Base-by-base conservation (phyloP, 37 sponge, comb jelly and placozoan species). In the Diacarnus erythraeanus region DNA sequence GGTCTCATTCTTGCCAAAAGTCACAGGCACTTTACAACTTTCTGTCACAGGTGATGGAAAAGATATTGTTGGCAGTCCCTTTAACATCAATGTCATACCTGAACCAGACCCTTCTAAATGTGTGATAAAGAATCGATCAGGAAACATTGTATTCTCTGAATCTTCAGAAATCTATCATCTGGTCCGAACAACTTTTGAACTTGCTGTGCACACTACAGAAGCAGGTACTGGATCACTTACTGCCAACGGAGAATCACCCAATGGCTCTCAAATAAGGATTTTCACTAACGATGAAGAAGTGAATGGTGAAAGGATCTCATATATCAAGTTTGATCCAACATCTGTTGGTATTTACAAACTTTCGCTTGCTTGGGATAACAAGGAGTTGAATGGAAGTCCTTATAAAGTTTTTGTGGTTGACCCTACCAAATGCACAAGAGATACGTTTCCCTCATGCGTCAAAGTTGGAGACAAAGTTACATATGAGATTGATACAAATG, bases 51-150 rank as follows among this genome's bases (percentile, higher is more conserved):
- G 65, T 12, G 85, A 89, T 42, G 80, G 80, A 51, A 79, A 69
- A 42, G 77, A 58, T 4, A 74, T 93, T 12, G 21, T 54, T 21
- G 91, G 86, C 39, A 82, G 83, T 76, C 94, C 94, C 3, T 84
- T 90, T 70, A 78, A 66, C 57, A 80, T 93, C 38, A 10, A 38
- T 15, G 78, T 86, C 27, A 77, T 66, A 25, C 84, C 87, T 21
- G 88, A 76, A 23, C 92, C 95, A 25, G 64, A 91, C 57, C 83
- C 89, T 2, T 37, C 61, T 26, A 94, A 91, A 38, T 80, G 92
- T 44, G 51, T 26, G 31, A 63, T 81, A 2, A 88, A 78, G 21
- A 41, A 69, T 4, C 65, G 51, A 1, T 22, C 72, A 30, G 74
- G 68, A 9, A 57, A 68, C 10, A 76, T 57, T 6, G 42, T 64